Conservation (phyloP, 2,888 invertebrate species). For the Vanessa cardui region DNA sequence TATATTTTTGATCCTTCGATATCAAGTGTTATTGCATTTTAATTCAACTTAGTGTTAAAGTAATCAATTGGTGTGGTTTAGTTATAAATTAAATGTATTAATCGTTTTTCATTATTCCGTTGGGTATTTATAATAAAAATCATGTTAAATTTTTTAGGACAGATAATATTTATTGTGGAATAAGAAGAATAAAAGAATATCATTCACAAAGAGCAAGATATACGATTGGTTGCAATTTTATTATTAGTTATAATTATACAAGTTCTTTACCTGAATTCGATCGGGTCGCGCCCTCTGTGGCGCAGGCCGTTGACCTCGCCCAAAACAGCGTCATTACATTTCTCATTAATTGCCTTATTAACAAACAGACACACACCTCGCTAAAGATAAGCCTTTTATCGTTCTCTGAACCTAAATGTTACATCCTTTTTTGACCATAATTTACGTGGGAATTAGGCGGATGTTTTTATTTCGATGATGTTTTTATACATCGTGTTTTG, state of each 20-base stretch:
- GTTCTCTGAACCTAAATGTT: slow-evolving; percentile 11
- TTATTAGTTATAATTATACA: slow-evolving; percentile 4
- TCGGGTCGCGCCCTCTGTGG: slow-evolving; percentile 26
- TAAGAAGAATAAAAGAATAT: background rate
- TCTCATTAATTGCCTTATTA: slow-evolving; percentile 53
- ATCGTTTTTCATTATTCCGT: too few species aligned
- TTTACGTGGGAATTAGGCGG: background rate
- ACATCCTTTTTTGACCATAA: background rate
- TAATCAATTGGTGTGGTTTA: background rate
- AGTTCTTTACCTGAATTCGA: slow-evolving; percentile 39
- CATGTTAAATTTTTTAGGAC: too few species aligned
- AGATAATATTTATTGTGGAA: too few species aligned
- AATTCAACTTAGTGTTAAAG: background rate
- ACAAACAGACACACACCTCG: slow-evolving; percentile 42
- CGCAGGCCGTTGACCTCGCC: slow-evolving; percentile 37
- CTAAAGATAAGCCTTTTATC: slow-evolving; percentile 16
- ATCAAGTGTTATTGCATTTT: background rate
- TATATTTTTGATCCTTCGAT: background rate
- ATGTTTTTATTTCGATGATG: background rate
- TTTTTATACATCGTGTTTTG: too few species aligned
- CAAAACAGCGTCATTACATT: slow-evolving; percentile 44
- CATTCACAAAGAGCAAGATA: background rate
- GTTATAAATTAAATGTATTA: too few species aligned
- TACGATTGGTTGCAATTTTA: background rate
- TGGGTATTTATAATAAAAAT: too few species aligned